Conservation (phyloP, 2,888 invertebrate genomes). For the Eucera pruinosa region DNA sequence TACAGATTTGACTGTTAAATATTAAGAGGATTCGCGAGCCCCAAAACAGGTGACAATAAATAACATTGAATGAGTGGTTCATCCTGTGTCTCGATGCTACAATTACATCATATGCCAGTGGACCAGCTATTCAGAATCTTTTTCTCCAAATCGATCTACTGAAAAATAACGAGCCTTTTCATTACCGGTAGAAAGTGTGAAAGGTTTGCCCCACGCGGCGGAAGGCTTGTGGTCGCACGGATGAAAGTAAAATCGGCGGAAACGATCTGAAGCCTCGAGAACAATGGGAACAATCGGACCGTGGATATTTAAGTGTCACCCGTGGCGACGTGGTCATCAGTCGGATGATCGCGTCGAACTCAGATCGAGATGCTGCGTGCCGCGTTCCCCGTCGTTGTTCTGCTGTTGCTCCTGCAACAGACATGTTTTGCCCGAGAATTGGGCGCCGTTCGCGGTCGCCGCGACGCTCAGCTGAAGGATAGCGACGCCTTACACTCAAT, state of each 20-base stretch:
- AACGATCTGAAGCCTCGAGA: constrained; percentile 45
- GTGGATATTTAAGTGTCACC: constrained; percentile 79
- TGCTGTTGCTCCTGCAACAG: constrained; percentile 50
- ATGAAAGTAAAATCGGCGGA: constrained; percentile 67
- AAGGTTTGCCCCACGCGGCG: constrained; percentile 37
- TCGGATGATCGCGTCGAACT: constrained; percentile 67
- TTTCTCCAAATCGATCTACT: not conserved
- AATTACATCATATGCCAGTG: constrained; percentile 32
- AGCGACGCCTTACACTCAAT: not conserved
- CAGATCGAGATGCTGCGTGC: constrained; percentile 69
- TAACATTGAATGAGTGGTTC: too few relatives aligned
- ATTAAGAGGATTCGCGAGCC: too few relatives aligned
- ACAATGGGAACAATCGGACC: constrained; percentile 66
- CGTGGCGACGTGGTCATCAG: constrained; percentile 70
- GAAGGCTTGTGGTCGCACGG: constrained; percentile 61
- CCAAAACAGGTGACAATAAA: too few relatives aligned
- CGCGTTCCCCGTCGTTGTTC: constrained; percentile 40
- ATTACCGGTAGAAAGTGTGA: constrained; percentile 68
- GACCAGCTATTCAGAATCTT: not conserved
- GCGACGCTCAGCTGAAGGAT: constrained; percentile 25
- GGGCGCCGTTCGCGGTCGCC: constrained; percentile 36
- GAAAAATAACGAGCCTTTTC: constrained; percentile 32
- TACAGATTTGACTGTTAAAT: too few relatives aligned
- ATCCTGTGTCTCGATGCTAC: not conserved
- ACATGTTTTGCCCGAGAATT: constrained; percentile 69